Conservation (phyloP, 2,888 invertebrate genomes). For the Apamea anceps region DNA sequence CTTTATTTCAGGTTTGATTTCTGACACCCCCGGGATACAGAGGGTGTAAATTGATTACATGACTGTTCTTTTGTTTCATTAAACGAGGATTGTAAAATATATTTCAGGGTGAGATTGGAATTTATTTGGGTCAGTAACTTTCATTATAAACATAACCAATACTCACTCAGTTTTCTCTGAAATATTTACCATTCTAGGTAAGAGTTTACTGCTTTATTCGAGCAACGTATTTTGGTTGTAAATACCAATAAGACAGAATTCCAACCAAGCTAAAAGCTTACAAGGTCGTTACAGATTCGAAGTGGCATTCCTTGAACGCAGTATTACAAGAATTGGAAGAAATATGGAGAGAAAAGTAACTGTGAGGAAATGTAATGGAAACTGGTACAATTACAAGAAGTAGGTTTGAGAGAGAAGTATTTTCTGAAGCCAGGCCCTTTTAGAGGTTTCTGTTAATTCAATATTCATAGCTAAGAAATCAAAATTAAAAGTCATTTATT, state of each 20-base stretch:
- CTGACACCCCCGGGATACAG: constrained; percentile 42
- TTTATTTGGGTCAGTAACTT: constrained; percentile 40
- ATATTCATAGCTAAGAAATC: not conserved
- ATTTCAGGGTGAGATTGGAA: constrained; percentile 36
- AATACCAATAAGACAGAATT: not conserved
- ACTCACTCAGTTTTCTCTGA: constrained; percentile 7
- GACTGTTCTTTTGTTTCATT: constrained; percentile 50
- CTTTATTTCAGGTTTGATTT: constrained; percentile 55
- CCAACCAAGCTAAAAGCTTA: not conserved
- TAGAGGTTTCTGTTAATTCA: too few relatives aligned
- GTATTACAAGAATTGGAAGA: not conserved
- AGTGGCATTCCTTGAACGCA: constrained; percentile 2
- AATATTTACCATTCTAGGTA: not conserved
- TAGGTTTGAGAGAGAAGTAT: not conserved
- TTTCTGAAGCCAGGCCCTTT: too few relatives aligned
- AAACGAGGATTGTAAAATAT: constrained; percentile 23
- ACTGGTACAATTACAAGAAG: not conserved
- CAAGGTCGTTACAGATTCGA: not conserved
- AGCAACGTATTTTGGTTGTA: not conserved
- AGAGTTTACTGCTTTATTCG: constrained; percentile 9
- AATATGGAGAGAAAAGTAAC: not conserved
- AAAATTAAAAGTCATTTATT: too few relatives aligned
- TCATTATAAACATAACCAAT: constrained; percentile 35
- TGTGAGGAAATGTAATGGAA: not conserved
- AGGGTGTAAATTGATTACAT: constrained; percentile 50